Conservation (phyloP, 2,797 vertebrate species). For the Synaphobranchus kaupii region DNA sequence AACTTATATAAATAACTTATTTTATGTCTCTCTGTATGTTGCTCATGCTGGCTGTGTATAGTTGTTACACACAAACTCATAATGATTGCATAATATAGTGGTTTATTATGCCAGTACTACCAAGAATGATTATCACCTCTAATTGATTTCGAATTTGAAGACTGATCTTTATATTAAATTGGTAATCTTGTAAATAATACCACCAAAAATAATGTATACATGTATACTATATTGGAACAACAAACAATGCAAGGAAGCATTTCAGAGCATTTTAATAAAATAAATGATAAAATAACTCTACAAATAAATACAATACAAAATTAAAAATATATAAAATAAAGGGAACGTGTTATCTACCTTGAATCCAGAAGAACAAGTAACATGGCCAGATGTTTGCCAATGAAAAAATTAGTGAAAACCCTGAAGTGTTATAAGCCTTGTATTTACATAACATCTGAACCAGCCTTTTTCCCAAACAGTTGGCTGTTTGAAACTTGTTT, state of each 20-base stretch:
- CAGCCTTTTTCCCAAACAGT: not conserved
- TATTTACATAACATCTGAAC: constrained; percentile 1
- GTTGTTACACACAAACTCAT: not conserved
- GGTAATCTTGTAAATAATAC: too few species aligned
- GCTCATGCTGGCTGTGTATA: not conserved
- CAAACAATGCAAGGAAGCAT: constrained; percentile 8
- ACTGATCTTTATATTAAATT: too few species aligned
- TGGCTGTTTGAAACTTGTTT: not conserved
- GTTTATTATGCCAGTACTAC: not conserved
- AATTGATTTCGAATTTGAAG: too few species aligned
- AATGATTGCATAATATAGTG: not conserved
- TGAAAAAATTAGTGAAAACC: not conserved
- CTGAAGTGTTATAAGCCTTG: constrained; percentile 3
- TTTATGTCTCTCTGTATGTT: not conserved
- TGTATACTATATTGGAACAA: constrained; percentile 1
- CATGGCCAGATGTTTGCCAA: not conserved
- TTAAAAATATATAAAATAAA: constrained; percentile 17
- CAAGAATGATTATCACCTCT: not conserved
- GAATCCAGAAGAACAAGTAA: not conserved
- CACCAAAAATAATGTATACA: not conserved
- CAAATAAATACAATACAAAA: not conserved
- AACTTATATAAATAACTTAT: not conserved
- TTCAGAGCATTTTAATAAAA: constrained; percentile 18
- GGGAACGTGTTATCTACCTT: not conserved
- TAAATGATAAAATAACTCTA: not conserved